Percentiles rank a stretch among this genome's conserved stretches.
phyloP scores from a whole-genome alignment of 2,113 vertebrate species.

The Sorex fumeus region DNA sequence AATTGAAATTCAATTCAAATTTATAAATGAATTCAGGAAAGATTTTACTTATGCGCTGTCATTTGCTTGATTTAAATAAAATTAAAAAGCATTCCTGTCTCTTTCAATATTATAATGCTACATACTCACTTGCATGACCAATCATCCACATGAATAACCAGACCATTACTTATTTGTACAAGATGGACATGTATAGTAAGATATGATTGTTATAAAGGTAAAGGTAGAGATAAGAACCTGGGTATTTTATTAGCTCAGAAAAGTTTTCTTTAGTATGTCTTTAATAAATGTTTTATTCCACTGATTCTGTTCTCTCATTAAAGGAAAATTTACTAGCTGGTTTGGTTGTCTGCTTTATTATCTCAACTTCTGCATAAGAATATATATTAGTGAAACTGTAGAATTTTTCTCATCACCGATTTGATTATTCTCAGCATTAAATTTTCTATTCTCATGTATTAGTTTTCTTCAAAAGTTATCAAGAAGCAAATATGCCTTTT shows the following conservation, averaged over 20 bases:
- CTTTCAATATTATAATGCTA: slow-evolving; percentile 18
- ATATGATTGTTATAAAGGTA: not conserved
- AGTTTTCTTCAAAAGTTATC: slow-evolving; percentile 22
- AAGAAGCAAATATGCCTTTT: not conserved
- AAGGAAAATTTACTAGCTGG: not conserved
- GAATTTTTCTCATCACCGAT: not conserved
- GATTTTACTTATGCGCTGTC: not conserved
- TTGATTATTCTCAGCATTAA: slow-evolving; percentile 20
- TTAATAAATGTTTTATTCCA: not conserved
- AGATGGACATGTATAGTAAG: not conserved
- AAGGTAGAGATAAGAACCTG: not conserved
- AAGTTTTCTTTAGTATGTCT: slow-evolving; percentile 10
- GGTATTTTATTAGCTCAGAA: slow-evolving; percentile 12
- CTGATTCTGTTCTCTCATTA: not conserved
- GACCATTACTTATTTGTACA: slow-evolving; percentile 12
- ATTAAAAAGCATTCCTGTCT: not conserved
- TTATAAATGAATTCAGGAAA: not conserved
- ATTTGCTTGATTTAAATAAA: slow-evolving; percentile 45
- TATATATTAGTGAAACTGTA: not conserved
- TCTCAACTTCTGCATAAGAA: slow-evolving; percentile 16
- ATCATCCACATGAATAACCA: not conserved
- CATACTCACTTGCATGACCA: not conserved
- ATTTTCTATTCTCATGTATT: not conserved
- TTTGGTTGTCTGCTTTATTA: not conserved
- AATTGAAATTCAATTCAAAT: slow-evolving; percentile 23